phyloP scores from a whole-genome alignment of 2,888 invertebrate species.

The Anthrax anthrax region DNA sequence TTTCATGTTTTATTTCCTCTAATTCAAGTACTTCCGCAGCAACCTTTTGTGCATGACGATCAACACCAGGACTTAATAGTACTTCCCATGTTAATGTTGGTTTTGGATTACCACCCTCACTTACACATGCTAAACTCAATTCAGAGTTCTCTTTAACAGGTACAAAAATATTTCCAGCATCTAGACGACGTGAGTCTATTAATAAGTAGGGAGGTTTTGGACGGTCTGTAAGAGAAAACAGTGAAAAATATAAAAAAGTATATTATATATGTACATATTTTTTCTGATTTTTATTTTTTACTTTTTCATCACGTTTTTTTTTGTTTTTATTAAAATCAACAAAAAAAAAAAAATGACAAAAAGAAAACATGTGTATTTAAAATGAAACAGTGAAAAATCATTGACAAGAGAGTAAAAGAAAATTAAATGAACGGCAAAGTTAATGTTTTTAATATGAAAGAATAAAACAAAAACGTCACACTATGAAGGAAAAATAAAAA shows the following conservation, averaged over 20 bases:
- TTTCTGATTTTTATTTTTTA: background rate
- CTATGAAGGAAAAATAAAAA: no score
- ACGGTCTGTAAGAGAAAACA: conserved; percentile 44
- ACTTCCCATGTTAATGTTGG: conserved; percentile 40
- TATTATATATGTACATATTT: background rate
- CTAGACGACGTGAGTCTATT: conserved; percentile 71
- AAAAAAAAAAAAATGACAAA: no score
- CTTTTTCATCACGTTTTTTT: no score
- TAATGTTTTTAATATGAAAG: no score
- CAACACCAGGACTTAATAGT: conserved; percentile 39
- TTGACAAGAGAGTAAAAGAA: no score
- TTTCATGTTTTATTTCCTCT: conserved; percentile 33
- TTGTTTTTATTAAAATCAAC: no score
- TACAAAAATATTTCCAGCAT: conserved; percentile 76
- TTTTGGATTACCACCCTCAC: conserved; percentile 64
- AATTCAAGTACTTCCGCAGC: conserved; percentile 36
- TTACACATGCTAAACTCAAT: conserved; percentile 69
- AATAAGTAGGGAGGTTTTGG: conserved; percentile 73
- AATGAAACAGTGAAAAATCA: no score
- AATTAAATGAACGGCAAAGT: no score
- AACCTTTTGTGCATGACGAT: conserved; percentile 40
- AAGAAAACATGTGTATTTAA: no score
- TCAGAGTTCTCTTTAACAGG: conserved; percentile 76
- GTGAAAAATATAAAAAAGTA: background rate
- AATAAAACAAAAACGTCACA: no score